Percentiles rank a stretch among this genome's conserved stretches.
phyloP scores from a whole-genome alignment of 1,140 invertebrate species.

The Drosophila setifemur region DNA sequence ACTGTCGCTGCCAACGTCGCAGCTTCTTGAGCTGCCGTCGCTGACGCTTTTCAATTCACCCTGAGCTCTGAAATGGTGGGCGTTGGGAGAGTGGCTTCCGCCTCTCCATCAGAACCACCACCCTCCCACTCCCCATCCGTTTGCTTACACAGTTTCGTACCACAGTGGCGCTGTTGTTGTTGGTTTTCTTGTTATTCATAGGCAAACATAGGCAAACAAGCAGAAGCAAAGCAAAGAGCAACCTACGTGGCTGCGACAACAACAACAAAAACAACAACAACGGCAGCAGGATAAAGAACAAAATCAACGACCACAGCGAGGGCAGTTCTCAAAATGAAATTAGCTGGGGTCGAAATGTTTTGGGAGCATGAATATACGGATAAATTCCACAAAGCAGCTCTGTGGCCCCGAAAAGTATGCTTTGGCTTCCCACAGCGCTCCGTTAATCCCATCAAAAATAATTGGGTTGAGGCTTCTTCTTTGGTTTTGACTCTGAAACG shows the following conservation, averaged over 20 bases:
- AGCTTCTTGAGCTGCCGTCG: background rate
- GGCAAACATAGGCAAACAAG: conserved; percentile 64
- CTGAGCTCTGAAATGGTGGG: conserved; percentile 40
- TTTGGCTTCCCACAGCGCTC: conserved; percentile 4
- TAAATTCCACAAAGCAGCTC: conserved; percentile 29
- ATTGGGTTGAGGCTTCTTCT: conserved; percentile 6
- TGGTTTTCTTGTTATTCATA: conserved; percentile 51
- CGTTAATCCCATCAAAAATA: conserved; percentile 36
- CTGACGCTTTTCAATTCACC: conserved; percentile 35
- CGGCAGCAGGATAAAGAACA: conserved; percentile 28
- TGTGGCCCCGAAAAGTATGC: conserved; percentile 31
- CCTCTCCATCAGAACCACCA: background rate
- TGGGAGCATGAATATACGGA: background rate
- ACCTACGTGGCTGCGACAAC: conserved; percentile 69
- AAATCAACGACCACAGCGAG: conserved; percentile 43
- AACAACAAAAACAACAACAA: conserved; percentile 49
- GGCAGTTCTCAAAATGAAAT: conserved; percentile 54
- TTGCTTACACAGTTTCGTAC: background rate
- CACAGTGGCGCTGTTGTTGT: conserved; percentile 15
- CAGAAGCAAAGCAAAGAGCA: conserved; percentile 68
- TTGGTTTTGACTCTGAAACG: background rate
- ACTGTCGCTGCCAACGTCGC: conserved; percentile 18
- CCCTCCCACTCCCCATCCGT: background rate
- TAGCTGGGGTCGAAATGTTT: conserved; percentile 20
- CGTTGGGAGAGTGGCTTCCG: conserved; percentile 33